Base-by-base conservation (phyloP, 2,113 vertebrate genomes). In the Dipodomys spectabilis region DNA sequence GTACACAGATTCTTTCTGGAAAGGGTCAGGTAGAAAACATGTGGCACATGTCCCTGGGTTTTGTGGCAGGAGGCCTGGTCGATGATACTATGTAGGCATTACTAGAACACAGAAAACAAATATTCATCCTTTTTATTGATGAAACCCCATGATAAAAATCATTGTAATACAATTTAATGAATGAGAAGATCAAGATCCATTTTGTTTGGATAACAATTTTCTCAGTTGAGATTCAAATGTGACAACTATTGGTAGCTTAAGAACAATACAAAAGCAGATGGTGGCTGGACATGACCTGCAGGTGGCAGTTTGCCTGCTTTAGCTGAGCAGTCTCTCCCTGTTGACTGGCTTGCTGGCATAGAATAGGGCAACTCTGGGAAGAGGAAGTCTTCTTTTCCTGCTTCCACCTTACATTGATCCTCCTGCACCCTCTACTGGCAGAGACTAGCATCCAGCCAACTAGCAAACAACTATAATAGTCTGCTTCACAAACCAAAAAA, bases 401-500 rank as follows among this genome's bases (percentile, higher is more conserved):
- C 8, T 67, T 30, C 72, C 60, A 13, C 30, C 53, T 39, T 57
- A 20, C 10, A 44, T 2, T 30, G 49, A n/a, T n/a, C 30, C 72
- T 89, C 67, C 7, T 6, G 68, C 7, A 32, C 94, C 93, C 73
- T 49, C 96, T 95, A 69, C 8, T 78, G 96, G 83, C 84, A 30
- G 73, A 90, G 39, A 82, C 19, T 53, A 68, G 13, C 18, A 57
- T 45, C 7, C 78, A 45, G 20, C 32, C 39, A 30, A 18, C 16
- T 2, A 32, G 78, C 81, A 44, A 88, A 62, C 18, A 44, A 39
- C 11, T 32, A 0, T 1, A 20, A 1, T 0, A 1, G 15, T 10
- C 45, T 20, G 23, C 44, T 81, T 35, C 20, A 20, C 19, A 45
- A 19, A 85, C 28, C 60, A 39, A 35, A 75, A 71, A 35, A 25